Base-by-base conservation (phyloP, 2,113 vertebrate species). In the Psilopsiagon aurifrons region DNA sequence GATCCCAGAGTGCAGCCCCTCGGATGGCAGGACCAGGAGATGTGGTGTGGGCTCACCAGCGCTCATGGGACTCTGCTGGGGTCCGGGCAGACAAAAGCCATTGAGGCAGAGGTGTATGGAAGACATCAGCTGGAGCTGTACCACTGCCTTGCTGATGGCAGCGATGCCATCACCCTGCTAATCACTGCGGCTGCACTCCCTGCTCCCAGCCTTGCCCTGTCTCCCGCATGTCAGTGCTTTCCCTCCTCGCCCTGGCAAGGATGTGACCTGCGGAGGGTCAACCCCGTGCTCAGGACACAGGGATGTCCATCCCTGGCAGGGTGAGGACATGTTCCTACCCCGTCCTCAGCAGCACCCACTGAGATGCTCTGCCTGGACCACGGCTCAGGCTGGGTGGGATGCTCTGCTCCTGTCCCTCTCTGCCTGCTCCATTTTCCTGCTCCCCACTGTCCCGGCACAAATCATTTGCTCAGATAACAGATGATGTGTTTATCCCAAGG, bases 401-500 rank as follows among this genome's bases (percentile, higher is more conserved):
- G 2, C 46, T 19, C 27, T 31, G 69, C 76, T 83, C 64, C 2
- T 2, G 59, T n/a, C 78, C n/a, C 0, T 0, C 88, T 43, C 90
- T 6, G 9, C 77, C 49, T 41, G 29, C 93, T 94, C 84, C 43
- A 2, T 67, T 94, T 78, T 28, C 92, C 60, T 17, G 77, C 80
- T 91, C 78, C 84, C 33, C 49, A 12, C 92, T 62, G 83, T 93
- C 95, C 88, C 7, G 17, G 86, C 49, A 88, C 96, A 95, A 97
- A 97, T 91, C 95, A 78, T 49, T 77, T 67, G 79, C 94, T 92
- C 69, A 94, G 96, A 96, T 96, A 96, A 93, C 92, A 80, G 96
- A 43, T 47, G 64, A 97, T 74, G 96, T 91, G 93, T 97, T 97
- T 96, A 71, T 97, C 97, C 96, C 97, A 71, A 66, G 97, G 97